Evolutionary conservation across 2,888 invertebrate genomes (phyloP), one percentile per base, ranked within the genome.

Genomic region (Calameuta idolon): DNA sequence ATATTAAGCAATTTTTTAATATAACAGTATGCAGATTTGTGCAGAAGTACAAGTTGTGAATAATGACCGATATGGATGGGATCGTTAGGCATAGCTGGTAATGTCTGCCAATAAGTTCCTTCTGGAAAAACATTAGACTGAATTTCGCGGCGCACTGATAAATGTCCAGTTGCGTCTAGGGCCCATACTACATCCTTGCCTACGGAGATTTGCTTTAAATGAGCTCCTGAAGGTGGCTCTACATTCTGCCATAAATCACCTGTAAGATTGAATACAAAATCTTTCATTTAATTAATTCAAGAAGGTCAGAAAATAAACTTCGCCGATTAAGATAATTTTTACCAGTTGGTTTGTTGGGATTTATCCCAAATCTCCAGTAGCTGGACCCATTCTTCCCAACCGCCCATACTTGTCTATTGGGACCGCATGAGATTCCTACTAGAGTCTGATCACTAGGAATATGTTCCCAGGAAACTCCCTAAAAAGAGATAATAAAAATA

Each of bases 341-440:
- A 90, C 94, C 95, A 84, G 93, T 92, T 1, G 95, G 94, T 89
- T 95, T 95, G 37, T 94, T 93, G 82, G 92, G 91, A 11, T 94
- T 94, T 71, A 97, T 95, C 30, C 96, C 97, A 86, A 95, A 94
- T 84, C 98, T 93, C 92, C 95, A 96, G 90, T 96, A 97, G 4
- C 96, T 94, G 83, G 96, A 96, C 69, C 98, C 98, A 92, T 96
- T 97, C 86, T 95, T 94, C 0, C 97, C 97, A 30, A 97, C 94
- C 0, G 96, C 96, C 98, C 98, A 98, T 40, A 97, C 95, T 86
- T 94, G 94, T 73, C 93, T 93, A 33, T 93, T 92, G 33, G 95
- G 94, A 30, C 95, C 95, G 81, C 95, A 95, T 84, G 95, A 95
- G 82, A 97, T 96, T 77, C 95, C 95, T 69, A 94, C 93, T 81